phyloP scores from a whole-genome alignment of 2,888 invertebrate species.

The Thera britannica region DNA sequence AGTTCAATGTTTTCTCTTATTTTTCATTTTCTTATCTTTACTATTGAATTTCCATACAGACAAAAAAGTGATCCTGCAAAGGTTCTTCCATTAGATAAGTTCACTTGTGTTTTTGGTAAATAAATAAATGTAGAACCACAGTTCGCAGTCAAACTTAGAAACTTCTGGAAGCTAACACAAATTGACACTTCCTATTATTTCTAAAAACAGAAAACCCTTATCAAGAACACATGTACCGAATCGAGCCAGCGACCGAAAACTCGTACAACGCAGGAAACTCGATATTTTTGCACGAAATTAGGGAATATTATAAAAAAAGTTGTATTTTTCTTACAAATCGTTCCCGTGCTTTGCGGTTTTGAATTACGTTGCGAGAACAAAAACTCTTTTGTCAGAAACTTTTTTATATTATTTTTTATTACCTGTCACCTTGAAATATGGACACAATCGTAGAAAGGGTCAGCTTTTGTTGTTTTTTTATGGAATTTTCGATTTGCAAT shows the following conservation, averaged over 20 bases:
- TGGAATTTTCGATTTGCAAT: constrained; percentile 53
- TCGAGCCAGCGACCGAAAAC: constrained; percentile 64
- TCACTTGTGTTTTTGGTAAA: too few species aligned
- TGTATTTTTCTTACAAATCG: constrained; percentile 74
- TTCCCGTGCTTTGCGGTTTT: constrained; percentile 75
- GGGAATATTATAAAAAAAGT: constrained; percentile 74
- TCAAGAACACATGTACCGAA: constrained; percentile 72
- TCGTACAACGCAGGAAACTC: constrained; percentile 63
- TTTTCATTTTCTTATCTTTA: too few species aligned
- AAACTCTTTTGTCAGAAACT: constrained; percentile 46
- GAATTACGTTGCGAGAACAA: constrained; percentile 61
- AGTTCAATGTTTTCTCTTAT: too few species aligned
- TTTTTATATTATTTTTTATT: constrained; percentile 55
- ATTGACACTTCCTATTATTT: constrained; percentile 64
- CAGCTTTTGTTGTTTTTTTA: constrained; percentile 58
- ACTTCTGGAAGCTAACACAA: constrained; percentile 47
- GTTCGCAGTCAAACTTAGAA: constrained; percentile 11
- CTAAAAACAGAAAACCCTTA: constrained; percentile 45
- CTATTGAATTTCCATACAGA: too few species aligned
- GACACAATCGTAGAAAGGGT: constrained; percentile 76
- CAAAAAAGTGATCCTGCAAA: too few species aligned
- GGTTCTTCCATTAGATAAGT: too few species aligned
- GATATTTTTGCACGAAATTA: constrained; percentile 80
- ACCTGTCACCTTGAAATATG: constrained; percentile 69
- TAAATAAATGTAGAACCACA: background rate